Evolutionary conservation across 2,113 vertebrate species (phyloP).

Genomic region (Loxodonta africana): DNA sequence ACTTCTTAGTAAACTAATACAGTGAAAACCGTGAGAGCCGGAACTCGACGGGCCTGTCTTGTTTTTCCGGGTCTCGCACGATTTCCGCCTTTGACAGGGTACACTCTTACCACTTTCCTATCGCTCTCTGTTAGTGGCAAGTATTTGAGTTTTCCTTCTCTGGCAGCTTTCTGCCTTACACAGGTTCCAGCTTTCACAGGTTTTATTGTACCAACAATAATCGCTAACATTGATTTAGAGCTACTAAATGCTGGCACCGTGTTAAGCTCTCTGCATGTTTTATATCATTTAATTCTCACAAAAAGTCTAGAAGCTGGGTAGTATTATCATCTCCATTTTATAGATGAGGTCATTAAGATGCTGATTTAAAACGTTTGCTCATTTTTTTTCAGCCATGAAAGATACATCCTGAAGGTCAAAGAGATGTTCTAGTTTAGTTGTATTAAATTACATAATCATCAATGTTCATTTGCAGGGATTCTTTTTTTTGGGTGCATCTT

Average conservation of each 20-base stretch:
- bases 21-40: too few species aligned
- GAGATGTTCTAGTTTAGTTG: not conserved
- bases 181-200: too few species aligned
- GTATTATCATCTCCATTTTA: not conserved
- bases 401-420: not conserved
- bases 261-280: too few species aligned
- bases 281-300: not conserved
- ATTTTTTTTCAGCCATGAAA: not conserved
- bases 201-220: not conserved
- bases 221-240: not conserved
- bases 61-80: not conserved
- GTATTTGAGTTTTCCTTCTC: not conserved
- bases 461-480: too few species aligned
- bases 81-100: not conserved
- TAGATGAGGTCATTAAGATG: not conserved
- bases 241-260: too few species aligned
- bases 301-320: not conserved
- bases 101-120: not conserved
- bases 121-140: not conserved
- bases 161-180: too few species aligned
- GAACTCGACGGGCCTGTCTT: not conserved
- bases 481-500: too few species aligned
- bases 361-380: not conserved
- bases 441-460: fast-evolving
- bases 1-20: not conserved